phyloP scores from a whole-genome alignment of 1,140 invertebrate species.

The Metaphire vulgaris region DNA sequence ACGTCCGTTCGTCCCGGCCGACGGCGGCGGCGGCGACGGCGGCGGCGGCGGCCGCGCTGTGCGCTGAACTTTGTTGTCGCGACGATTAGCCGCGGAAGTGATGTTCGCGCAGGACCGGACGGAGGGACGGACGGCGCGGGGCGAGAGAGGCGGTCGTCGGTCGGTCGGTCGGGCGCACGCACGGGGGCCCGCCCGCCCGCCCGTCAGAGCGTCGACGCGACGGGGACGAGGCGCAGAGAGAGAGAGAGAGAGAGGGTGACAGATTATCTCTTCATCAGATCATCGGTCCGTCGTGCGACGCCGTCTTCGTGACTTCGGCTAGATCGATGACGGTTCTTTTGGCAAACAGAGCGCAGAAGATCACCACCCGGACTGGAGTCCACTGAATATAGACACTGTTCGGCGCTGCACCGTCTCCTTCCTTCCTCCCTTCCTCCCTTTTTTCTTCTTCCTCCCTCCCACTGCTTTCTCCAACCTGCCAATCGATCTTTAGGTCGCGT shows the following conservation, averaged over 20 bases:
- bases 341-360: too few relatives aligned
- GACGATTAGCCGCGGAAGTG: not conserved
- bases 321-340: not conserved
- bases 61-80: not conserved
- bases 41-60: too few relatives aligned
- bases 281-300: not conserved
- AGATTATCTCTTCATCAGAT: not conserved
- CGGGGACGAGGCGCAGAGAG: too few relatives aligned
- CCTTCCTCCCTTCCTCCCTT: not conserved
- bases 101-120: not conserved
- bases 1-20: not conserved
- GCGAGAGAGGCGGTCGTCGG: not conserved
- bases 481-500: too few relatives aligned
- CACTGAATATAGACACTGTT: too few relatives aligned
- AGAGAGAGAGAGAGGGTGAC: too few relatives aligned
- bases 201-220: not conserved
- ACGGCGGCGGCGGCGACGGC: too few relatives aligned
- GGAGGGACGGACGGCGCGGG: not conserved
- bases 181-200: too few relatives aligned
- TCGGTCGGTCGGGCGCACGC: not conserved
- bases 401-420: not conserved
- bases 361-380: too few relatives aligned
- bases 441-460: not conserved
- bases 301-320: not conserved
- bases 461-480: not conserved